phyloP scores from a whole-genome alignment of 2,888 invertebrate genomes.

The Yponomeuta plumbellus region DNA sequence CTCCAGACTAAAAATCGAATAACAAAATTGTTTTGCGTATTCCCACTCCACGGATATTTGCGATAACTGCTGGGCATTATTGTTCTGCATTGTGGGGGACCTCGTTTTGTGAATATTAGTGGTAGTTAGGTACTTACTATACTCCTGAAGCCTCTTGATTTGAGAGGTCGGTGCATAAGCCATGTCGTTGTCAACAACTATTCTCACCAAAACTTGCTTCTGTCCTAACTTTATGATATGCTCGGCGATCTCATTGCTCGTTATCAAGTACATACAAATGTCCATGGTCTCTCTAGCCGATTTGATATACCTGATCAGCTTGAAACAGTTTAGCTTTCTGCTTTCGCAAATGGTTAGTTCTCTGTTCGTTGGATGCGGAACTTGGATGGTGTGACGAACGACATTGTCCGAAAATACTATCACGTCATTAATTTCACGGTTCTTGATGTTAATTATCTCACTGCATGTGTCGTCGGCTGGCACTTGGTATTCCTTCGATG shows the following conservation, averaged over 20 bases:
- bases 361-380: constrained; percentile 45
- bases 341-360: constrained; percentile 60
- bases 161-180: constrained; percentile 66
- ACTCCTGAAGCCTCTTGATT: constrained; percentile 63
- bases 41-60: no score
- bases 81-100: no score
- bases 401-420: constrained; percentile 67
- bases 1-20: no score
- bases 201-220: constrained; percentile 63
- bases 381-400: constrained; percentile 52
- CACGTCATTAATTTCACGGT: constrained; percentile 67
- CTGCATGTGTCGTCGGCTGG: constrained; percentile 44
- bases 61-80: no score
- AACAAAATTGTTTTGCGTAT: no score
- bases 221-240: constrained; percentile 67
- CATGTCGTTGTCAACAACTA: constrained; percentile 69
- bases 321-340: constrained; percentile 64
- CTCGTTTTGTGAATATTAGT: no score
- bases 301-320: constrained; percentile 66
- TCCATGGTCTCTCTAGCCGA: constrained; percentile 68
- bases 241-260: constrained; percentile 65
- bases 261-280: constrained; percentile 71
- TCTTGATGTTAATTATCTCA: constrained; percentile 48
- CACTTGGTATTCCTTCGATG: constrained; percentile 34
- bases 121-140: constrained; percentile 48